A percentile compares a stretch with the other conserved stretches of the same genome.
Conservation (phyloP, 2,797 vertebrate genomes). For the Cephalopachus bancanus region DNA sequence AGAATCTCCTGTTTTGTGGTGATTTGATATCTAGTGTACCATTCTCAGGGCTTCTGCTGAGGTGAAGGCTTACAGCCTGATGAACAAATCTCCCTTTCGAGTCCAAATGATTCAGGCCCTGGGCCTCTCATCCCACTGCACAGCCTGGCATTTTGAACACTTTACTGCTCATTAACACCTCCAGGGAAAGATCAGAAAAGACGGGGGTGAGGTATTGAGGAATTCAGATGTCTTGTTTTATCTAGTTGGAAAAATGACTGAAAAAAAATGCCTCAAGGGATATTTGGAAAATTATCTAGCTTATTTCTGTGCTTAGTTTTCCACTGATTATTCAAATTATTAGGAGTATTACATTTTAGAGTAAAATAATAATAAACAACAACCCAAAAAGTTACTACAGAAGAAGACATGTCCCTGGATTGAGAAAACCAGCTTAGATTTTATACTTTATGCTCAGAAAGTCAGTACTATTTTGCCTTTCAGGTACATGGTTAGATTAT, state of each 20-base stretch:
- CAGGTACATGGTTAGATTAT: neutral
- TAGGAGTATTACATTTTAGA: neutral
- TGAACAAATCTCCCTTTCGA: neutral
- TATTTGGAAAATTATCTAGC: neutral
- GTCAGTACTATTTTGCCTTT: neutral
- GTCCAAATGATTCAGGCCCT: neutral
- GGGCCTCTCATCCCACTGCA: neutral
- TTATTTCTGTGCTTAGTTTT: conserved; percentile 31
- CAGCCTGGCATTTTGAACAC: neutral
- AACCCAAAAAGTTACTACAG: neutral
- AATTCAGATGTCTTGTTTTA: neutral
- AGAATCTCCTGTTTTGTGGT: neutral
- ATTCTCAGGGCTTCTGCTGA: neutral
- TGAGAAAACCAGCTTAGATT: neutral
- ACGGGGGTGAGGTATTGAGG: neutral
- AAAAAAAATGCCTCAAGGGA: neutral
- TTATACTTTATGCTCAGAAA: neutral
- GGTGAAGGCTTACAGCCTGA: neutral
- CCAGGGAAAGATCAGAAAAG: neutral
- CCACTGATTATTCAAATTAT: neutral
- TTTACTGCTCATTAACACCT: neutral
- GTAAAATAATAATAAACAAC: neutral
- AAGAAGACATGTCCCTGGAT: neutral
- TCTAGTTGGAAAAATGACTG: neutral
- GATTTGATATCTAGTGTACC: neutral